A percentile compares a stretch with the other conserved stretches of the same genome.
phyloP scores from a whole-genome alignment of 2,113 vertebrate species.

The Gracilinanus agilis region DNA sequence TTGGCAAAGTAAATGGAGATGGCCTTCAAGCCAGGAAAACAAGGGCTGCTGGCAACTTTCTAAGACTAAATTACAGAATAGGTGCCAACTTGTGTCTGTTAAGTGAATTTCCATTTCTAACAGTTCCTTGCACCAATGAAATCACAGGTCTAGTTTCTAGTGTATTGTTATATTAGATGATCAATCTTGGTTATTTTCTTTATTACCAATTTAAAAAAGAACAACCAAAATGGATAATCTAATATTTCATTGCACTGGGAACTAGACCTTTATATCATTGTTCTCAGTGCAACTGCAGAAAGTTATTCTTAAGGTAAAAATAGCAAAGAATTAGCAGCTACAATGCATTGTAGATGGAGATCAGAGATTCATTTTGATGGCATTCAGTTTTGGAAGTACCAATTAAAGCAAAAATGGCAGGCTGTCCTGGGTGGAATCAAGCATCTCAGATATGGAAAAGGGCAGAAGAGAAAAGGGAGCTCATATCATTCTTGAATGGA shows the following conservation, averaged over 20 bases:
- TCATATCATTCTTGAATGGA: not conserved
- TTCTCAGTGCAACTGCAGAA: conserved; percentile 39
- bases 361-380: conserved; percentile 1
- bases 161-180: not conserved
- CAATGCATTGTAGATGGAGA: conserved; percentile 35
- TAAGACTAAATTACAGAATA: not conserved
- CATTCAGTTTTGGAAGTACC: not conserved
- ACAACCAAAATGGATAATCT: not conserved
- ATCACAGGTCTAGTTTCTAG: not conserved
- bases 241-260: not conserved
- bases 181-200: not conserved
- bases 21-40: not conserved
- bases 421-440: not conserved
- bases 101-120: not conserved
- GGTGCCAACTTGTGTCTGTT: not conserved
- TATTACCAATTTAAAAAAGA: not conserved
- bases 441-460: not conserved
- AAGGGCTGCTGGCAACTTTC: not conserved
- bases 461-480: not conserved
- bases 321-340: conserved; percentile 46
- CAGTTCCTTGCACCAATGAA: not conserved
- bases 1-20: not conserved
- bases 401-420: not conserved
- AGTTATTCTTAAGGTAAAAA: conserved; percentile 51
- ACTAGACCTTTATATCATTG: not conserved